phyloP scores from a whole-genome alignment of 64 coral and sea anemone genomes.

The Actinia equina region DNA sequence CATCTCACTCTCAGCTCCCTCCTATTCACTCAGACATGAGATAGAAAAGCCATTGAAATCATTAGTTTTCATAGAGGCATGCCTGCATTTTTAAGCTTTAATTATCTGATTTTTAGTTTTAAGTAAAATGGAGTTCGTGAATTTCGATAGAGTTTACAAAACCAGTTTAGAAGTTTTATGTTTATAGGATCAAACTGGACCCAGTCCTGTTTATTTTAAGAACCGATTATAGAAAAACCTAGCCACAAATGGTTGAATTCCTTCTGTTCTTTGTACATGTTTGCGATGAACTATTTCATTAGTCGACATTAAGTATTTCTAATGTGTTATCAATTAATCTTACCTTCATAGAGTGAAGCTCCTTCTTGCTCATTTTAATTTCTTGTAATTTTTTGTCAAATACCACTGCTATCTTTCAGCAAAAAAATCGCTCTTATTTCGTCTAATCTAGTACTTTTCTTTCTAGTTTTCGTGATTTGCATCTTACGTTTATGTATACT shows the following conservation, averaged over 20 bases:
- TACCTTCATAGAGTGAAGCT: background rate
- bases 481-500: background rate
- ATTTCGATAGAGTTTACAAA: slow-evolving; percentile 1
- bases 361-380: background rate
- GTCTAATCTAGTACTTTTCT: background rate
- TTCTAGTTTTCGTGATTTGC: background rate
- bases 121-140: too few species aligned
- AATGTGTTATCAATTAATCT: background rate
- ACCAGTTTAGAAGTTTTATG: background rate
- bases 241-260: too few species aligned
- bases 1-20: too few species aligned
- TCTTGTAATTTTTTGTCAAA: too few species aligned
- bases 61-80: background rate
- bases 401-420: background rate
- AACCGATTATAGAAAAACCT: background rate
- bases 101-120: too few species aligned
- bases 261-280: too few species aligned
- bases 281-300: too few species aligned
- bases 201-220: background rate
- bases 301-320: background rate
- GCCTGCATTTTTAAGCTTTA: too few species aligned
- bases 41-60: background rate
- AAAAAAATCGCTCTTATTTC: background rate
- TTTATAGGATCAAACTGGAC: background rate
- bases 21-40: background rate